Evolutionary conservation across 1,140 invertebrate genomes (phyloP).

Genomic region (Drosophila aff.): DNA sequence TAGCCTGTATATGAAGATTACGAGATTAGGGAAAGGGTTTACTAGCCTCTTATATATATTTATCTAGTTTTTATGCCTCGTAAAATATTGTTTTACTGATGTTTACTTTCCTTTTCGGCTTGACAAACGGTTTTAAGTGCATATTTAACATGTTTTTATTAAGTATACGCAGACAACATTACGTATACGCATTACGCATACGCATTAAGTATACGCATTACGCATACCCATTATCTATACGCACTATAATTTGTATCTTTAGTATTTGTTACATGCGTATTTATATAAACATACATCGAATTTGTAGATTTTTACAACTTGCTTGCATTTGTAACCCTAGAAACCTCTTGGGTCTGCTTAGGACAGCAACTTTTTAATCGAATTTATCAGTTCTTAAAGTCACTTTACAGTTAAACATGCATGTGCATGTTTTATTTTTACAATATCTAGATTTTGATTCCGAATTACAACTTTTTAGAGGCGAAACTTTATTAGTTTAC

Average conservation of each 20-base stretch:
- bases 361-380: not conserved
- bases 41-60: not conserved
- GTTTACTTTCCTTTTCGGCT: not conserved
- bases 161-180: not conserved
- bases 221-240: not conserved
- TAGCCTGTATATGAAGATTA: not conserved
- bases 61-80: not conserved
- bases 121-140: not conserved
- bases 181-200: slow-evolving; percentile 5
- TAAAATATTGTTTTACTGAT: not conserved
- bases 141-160: not conserved
- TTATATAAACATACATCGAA: not conserved
- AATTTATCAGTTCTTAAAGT: not conserved
- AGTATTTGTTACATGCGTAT: not conserved
- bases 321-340: too few species aligned
- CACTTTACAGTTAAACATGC: too few species aligned
- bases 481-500: not conserved
- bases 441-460: too few species aligned
- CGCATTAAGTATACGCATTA: slow-evolving; percentile 1
- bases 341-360: too few species aligned
- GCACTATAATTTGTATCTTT: not conserved
- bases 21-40: not conserved
- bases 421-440: too few species aligned
- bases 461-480: too few species aligned
- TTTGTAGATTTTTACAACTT: too few species aligned